These are phyloP conservation scores for Synaphobranchus kaupii DNA, from an alignment of 2,797 vertebrate genomes.

Conservation along the genomic window DNA sequence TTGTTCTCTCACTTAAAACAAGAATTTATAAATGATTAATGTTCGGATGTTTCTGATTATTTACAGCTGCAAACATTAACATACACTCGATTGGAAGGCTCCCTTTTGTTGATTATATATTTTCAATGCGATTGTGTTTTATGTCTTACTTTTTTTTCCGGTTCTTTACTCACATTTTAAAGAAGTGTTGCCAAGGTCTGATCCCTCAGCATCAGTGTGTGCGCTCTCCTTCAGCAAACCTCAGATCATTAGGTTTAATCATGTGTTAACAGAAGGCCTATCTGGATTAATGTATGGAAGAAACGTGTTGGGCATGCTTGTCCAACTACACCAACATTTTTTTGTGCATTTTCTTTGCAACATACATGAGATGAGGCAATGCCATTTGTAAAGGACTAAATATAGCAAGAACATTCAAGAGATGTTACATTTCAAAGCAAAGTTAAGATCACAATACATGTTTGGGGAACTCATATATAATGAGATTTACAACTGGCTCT, in stretches of 20 bases:
- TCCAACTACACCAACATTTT: background rate
- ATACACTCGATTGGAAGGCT: background rate
- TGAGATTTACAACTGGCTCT: background rate
- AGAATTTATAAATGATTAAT: background rate
- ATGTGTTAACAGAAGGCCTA: background rate
- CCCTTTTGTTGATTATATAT: background rate
- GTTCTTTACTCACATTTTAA: background rate
- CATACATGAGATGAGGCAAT: background rate
- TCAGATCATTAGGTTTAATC: background rate
- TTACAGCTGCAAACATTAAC: background rate
- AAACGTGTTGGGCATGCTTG: background rate
- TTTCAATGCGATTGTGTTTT: background rate
- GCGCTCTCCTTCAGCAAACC: background rate
- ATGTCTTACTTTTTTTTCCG: background rate
- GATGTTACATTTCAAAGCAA: background rate
- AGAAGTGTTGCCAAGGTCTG: background rate
- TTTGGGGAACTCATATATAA: background rate
- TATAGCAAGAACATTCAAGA: background rate
- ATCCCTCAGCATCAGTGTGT: background rate
- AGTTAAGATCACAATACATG: background rate
- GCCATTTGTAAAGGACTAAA: background rate
- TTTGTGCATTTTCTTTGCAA: background rate
- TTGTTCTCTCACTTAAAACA: constrained; percentile 1
- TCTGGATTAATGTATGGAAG: background rate
- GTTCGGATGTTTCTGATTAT: background rate